A percentile compares a stretch with the other conserved stretches of the same genome.
phyloP scores from a whole-genome alignment of 2,797 vertebrate species.

The Xiphophorus birchmanni region DNA sequence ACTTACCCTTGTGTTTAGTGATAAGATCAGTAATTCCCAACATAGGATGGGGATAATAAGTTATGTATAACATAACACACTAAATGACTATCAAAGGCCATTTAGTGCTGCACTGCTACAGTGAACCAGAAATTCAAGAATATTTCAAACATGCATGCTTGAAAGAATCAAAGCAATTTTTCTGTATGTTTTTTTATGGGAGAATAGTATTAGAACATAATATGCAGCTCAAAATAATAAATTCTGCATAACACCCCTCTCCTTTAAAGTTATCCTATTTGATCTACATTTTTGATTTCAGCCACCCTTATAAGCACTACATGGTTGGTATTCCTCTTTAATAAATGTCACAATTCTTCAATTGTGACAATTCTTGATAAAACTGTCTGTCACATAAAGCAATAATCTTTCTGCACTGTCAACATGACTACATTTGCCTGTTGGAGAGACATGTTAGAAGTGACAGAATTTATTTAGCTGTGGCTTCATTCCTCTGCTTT shows the following conservation, averaged over 20 bases:
- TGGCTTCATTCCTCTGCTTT: neutral
- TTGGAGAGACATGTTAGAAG: neutral
- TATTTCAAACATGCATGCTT: too few species aligned
- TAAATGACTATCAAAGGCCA: neutral
- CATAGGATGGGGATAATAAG: neutral
- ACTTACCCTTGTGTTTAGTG: neutral
- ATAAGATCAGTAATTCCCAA: conserved; percentile 2
- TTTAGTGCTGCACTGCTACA: neutral
- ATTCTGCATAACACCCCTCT: too few species aligned
- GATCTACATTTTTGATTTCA: neutral
- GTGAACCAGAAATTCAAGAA: neutral
- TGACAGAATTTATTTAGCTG: neutral
- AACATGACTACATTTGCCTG: neutral
- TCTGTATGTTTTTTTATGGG: too few species aligned
- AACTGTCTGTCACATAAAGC: neutral
- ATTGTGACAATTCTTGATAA: neutral
- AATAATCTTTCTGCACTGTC: neutral
- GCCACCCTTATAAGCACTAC: neutral
- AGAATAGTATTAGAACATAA: too few species aligned
- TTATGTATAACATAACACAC: neutral
- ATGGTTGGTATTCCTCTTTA: neutral
- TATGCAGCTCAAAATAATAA: too few species aligned
- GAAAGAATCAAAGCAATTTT: too few species aligned
- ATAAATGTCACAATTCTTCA: neutral
- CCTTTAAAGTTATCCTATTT: too few species aligned